These are phyloP conservation scores for Phyllotreta cruciferae DNA, from an alignment of 2,888 invertebrate species.

Conservation along the genomic window DNA sequence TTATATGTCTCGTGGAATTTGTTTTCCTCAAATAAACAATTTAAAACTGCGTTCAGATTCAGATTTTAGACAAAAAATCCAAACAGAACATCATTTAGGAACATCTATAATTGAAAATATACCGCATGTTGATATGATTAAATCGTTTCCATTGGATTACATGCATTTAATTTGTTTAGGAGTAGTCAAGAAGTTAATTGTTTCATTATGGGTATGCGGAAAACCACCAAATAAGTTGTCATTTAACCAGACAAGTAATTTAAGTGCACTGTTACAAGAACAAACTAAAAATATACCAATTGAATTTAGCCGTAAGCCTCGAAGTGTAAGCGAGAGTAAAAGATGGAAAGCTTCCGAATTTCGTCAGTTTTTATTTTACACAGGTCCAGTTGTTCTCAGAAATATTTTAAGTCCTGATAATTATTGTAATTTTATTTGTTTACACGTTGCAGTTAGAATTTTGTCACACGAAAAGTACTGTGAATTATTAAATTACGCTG, in stretches of 20 bases:
- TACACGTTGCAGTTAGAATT: constrained; percentile 30
- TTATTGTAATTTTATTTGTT: constrained; percentile 28
- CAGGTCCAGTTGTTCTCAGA: constrained; percentile 21
- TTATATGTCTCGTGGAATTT: constrained; percentile 27
- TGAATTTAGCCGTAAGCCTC: constrained; percentile 22
- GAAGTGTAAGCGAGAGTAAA: constrained; percentile 14
- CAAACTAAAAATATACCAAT: constrained; percentile 18
- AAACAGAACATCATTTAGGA: constrained; percentile 40
- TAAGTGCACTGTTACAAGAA: constrained; percentile 7
- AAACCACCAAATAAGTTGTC: constrained; percentile 23
- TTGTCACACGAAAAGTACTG: constrained; percentile 14
- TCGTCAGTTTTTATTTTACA: constrained; percentile 23
- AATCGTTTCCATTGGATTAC: constrained; percentile 41
- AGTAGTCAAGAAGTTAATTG: constrained; percentile 31
- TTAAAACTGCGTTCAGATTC: constrained; percentile 23
- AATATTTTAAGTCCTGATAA: constrained; percentile 18
- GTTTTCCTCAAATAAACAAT: constrained; percentile 29
- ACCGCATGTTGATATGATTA: constrained; percentile 42
- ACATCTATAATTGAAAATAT: constrained; percentile 38
- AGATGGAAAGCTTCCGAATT: constrained; percentile 29
- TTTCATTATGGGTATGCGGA: constrained; percentile 22
- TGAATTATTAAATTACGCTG: constrained; percentile 17
- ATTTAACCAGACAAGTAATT: constrained; percentile 8
- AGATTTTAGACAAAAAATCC: constrained; percentile 28
- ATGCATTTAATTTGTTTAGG: constrained; percentile 37